Conservation (phyloP, 1,140 invertebrate species). For the Dryas iulia region DNA sequence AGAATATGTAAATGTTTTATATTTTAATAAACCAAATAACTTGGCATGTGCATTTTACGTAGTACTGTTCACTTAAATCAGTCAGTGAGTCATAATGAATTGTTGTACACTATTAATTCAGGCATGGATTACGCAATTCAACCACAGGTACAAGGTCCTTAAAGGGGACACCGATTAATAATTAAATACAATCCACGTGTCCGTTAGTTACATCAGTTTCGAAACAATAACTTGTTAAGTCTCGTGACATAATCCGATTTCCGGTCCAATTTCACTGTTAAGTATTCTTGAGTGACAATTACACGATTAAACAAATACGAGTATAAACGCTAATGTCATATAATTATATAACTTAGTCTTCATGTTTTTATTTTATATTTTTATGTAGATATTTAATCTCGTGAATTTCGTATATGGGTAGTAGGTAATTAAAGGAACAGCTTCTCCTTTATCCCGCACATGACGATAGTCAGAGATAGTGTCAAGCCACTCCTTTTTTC, state of each 20-base stretch:
- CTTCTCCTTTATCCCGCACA: no score
- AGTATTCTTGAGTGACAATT: constrained; percentile 25
- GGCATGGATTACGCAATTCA: constrained; percentile 31
- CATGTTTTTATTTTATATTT: no score
- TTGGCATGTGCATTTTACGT: background rate
- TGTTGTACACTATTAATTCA: constrained; percentile 25
- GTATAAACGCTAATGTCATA: background rate
- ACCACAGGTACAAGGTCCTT: constrained; percentile 36
- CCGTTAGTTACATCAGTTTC: constrained; percentile 21
- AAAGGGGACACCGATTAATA: constrained; percentile 30
- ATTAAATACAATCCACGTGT: constrained; percentile 26
- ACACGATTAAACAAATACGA: background rate
- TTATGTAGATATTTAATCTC: no score
- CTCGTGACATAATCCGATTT: constrained; percentile 28
- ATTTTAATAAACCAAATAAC: background rate
- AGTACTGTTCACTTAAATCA: constrained; percentile 6
- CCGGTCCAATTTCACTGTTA: constrained; percentile 26
- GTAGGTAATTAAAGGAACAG: no score
- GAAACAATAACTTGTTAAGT: constrained; percentile 27
- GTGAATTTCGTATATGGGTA: no score
- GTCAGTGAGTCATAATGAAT: constrained; percentile 30
- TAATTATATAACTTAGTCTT: background rate
- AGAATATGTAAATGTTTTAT: no score
- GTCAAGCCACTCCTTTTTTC: no score
- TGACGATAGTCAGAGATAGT: no score